Percentiles rank a stretch among this genome's conserved stretches.
phyloP scores from a whole-genome alignment of 2,888 invertebrate genomes.

The Miltochrista miniata region DNA sequence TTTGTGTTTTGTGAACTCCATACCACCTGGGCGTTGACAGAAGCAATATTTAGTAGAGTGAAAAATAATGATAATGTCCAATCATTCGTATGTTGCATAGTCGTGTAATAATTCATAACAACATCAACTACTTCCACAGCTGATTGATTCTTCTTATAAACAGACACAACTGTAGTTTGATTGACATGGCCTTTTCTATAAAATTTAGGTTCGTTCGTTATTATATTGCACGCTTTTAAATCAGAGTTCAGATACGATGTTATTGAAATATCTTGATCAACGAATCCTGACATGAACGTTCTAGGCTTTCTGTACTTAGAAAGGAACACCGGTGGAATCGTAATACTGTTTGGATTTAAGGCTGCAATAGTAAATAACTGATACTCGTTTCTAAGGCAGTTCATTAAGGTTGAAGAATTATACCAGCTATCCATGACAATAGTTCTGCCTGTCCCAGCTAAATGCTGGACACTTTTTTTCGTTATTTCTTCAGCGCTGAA shows the following conservation, averaged over 20 bases:
- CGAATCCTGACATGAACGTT: constrained; percentile 62
- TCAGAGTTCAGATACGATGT: constrained; percentile 62
- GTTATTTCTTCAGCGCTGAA: constrained; percentile 61
- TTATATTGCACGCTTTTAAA: constrained; percentile 59
- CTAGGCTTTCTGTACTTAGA: constrained; percentile 56
- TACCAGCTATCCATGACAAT: constrained; percentile 73
- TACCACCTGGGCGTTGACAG: constrained; percentile 72
- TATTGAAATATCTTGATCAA: constrained; percentile 56
- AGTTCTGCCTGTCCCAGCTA: constrained; percentile 60
- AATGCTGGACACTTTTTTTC: constrained; percentile 64
- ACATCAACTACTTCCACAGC: constrained; percentile 71
- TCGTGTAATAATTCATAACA: constrained; percentile 74
- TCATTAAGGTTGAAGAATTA: constrained; percentile 56
- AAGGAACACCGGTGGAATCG: constrained; percentile 66
- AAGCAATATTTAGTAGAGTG: constrained; percentile 69
- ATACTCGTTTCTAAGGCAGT: constrained; percentile 54
- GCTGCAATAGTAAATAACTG: constrained; percentile 62
- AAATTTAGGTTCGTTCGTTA: constrained; percentile 66
- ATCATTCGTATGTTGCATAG: constrained; percentile 71
- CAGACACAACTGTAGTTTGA: constrained; percentile 56
- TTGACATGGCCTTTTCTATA: constrained; percentile 58
- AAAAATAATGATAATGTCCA: constrained; percentile 74
- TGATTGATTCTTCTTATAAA: constrained; percentile 67
- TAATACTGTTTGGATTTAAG: constrained; percentile 56
- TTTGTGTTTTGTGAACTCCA: constrained; percentile 58